A percentile compares a stretch with the other conserved stretches of the same genome.
These are phyloP conservation scores for Ariopsis seemanni DNA, from an alignment of 2,113 vertebrate genomes.

Conservation along the genomic window DNA sequence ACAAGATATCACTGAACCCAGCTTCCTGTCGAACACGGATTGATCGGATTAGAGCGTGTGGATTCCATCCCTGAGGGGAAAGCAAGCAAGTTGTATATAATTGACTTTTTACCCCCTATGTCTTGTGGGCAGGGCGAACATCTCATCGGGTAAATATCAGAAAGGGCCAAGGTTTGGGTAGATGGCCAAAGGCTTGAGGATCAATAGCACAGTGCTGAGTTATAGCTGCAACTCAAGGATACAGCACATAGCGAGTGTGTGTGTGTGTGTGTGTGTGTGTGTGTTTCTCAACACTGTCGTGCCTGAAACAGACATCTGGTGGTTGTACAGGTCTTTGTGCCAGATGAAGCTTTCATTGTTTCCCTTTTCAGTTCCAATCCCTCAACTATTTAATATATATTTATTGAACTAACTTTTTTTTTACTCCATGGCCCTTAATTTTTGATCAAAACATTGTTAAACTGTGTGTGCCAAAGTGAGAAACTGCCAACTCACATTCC, in stretches of 20 bases:
- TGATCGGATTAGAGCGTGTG: conserved; percentile 77
- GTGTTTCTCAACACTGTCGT: conserved; percentile 46
- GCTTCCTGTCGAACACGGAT: conserved; percentile 73
- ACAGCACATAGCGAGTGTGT: conserved; percentile 21
- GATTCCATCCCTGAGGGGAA: conserved; percentile 71
- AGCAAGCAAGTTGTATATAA: conserved; percentile 66
- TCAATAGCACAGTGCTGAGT: conserved; percentile 70
- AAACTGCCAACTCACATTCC: conserved; percentile 2
- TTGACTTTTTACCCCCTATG: conserved; percentile 72
- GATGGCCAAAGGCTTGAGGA: conserved; percentile 69
- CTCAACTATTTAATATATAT: conserved; percentile 2
- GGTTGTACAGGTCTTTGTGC: background rate
- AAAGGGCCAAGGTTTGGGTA: conserved; percentile 62
- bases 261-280: conserved; percentile 6
- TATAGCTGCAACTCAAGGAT: conserved; percentile 60
- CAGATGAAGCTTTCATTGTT: conserved; percentile 32
- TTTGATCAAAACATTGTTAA: background rate
- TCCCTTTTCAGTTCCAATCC: conserved; percentile 8
- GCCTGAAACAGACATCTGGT: conserved; percentile 55
- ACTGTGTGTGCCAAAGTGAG: background rate
- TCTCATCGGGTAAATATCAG: conserved; percentile 69
- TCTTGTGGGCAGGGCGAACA: conserved; percentile 66
- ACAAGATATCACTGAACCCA: conserved; percentile 70
- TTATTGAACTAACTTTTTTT: background rate
- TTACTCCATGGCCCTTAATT: background rate